Percentiles rank a stretch among this genome's conserved stretches.
These are phyloP conservation scores for Phyllotreta striolata DNA, from an alignment of 2,888 invertebrate species.

Conservation along the genomic window DNA sequence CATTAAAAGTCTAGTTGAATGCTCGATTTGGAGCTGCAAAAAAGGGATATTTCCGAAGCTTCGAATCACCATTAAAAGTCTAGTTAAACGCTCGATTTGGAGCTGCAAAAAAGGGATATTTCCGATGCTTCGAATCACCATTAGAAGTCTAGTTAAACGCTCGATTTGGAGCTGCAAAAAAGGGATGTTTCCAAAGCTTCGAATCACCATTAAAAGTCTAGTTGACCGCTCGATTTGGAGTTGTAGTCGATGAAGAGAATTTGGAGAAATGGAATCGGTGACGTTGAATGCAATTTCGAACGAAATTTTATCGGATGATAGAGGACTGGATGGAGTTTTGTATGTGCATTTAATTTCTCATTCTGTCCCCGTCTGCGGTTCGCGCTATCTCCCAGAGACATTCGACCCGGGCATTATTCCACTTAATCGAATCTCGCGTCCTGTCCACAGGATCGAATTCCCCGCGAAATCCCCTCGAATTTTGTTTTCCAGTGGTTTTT, in stretches of 20 bases:
- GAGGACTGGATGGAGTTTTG: conserved; percentile 36
- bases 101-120: not conserved
- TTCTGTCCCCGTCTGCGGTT: conserved; percentile 37
- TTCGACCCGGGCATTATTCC: conserved; percentile 44
- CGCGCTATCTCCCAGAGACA: conserved; percentile 43
- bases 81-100: too few species aligned
- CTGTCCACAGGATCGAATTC: conserved; percentile 11
- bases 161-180: not conserved
- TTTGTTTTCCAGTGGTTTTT: too few species aligned
- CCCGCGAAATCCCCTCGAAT: not conserved
- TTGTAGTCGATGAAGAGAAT: too few species aligned
- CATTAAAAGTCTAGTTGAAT: too few species aligned
- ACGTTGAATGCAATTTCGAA: conserved; percentile 36
- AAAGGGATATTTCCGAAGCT: too few species aligned
- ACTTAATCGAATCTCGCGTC: conserved; percentile 45
- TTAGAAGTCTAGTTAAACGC: too few species aligned
- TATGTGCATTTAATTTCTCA: conserved; percentile 43
- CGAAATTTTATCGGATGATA: conserved; percentile 43
- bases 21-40: too few species aligned
- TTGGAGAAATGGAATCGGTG: conserved; percentile 32
- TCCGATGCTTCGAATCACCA: too few species aligned
- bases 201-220: too few species aligned
- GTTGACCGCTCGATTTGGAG: too few species aligned
- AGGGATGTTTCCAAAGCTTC: too few species aligned
- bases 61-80: too few species aligned